Percentiles rank a stretch among this genome's conserved stretches.
These are phyloP conservation scores for Pristionchus exspectatus DNA, from an alignment of 2,888 invertebrate species.

Conservation along the genomic window DNA sequence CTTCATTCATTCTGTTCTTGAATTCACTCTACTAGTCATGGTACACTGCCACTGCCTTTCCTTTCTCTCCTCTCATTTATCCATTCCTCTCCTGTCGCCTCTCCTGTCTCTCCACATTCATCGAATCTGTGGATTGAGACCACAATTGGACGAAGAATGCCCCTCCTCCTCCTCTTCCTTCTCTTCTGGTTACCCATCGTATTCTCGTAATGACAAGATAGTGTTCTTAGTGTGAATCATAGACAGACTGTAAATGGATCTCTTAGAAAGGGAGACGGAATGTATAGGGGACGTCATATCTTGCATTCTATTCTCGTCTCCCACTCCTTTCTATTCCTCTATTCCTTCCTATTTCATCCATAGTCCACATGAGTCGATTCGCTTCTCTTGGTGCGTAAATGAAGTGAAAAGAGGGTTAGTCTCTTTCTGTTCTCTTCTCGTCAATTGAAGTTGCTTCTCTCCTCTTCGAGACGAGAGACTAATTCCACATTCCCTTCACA, in stretches of 20 bases:
- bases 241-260: not conserved
- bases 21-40: conserved; percentile 8
- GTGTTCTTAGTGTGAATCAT: not conserved
- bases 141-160: not conserved
- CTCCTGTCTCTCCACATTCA: conserved; percentile 40
- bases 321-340: not conserved
- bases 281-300: not conserved
- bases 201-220: not conserved
- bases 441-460: not conserved
- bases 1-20: conserved; percentile 32
- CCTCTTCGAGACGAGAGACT: not conserved
- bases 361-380: conserved; percentile 23
- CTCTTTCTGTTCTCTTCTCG: conserved; percentile 45
- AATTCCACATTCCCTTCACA: not conserved
- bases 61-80: conserved; percentile 25
- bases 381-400: conserved; percentile 21
- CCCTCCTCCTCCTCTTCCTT: not conserved
- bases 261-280: not conserved
- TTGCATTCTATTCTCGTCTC: not conserved
- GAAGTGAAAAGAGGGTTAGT: not conserved
- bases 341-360: conserved; percentile 23
- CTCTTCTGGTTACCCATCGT: not conserved
- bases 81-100: conserved; percentile 32
- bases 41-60: not conserved
- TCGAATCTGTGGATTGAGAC: conserved; percentile 35